Evolutionary conservation across 2,113 vertebrate species (phyloP).

Genomic region (Epinephelus cyanopodus): DNA sequence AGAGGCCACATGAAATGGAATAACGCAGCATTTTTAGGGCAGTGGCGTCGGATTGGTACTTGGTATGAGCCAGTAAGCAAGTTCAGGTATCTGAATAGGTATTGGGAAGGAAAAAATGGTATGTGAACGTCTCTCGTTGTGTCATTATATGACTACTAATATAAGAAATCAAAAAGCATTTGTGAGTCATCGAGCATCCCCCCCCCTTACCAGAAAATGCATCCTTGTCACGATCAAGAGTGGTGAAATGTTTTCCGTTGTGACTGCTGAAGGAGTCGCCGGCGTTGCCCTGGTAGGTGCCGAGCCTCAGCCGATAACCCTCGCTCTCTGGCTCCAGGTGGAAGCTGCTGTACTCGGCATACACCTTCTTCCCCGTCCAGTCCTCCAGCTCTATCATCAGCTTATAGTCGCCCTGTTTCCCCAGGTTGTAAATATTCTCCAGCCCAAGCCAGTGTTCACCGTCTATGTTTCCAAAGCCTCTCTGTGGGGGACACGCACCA

Average conservation of each 20-base stretch:
- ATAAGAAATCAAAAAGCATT: neutral
- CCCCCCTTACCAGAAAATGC: constrained; percentile 90
- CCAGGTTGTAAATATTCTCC: constrained; percentile 94
- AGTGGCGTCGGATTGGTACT: too few relatives aligned
- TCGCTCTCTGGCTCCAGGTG: constrained; percentile 93
- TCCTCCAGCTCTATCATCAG: constrained; percentile 96
- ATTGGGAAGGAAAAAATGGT: too few relatives aligned
- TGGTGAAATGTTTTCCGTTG: constrained; percentile 98
- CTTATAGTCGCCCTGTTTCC: constrained; percentile 95
- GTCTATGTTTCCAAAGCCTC: constrained; percentile 97
- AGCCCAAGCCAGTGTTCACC: constrained; percentile 97
- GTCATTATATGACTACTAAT: too few relatives aligned
- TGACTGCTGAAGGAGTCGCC: constrained; percentile 96
- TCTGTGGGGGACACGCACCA: constrained; percentile 82
- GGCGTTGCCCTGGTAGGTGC: constrained; percentile 96
- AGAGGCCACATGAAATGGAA: too few relatives aligned
- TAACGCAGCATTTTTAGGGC: too few relatives aligned
- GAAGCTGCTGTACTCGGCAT: constrained; percentile 98
- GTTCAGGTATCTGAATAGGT: too few relatives aligned
- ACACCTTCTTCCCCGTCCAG: constrained; percentile 98
- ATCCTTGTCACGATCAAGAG: constrained; percentile 96
- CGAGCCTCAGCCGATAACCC: constrained; percentile 92
- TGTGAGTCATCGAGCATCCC: neutral
- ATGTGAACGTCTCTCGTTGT: too few relatives aligned
- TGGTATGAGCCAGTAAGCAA: too few relatives aligned